Conservation (phyloP, 2,888 invertebrate genomes). For the Agonum fuliginosum region DNA sequence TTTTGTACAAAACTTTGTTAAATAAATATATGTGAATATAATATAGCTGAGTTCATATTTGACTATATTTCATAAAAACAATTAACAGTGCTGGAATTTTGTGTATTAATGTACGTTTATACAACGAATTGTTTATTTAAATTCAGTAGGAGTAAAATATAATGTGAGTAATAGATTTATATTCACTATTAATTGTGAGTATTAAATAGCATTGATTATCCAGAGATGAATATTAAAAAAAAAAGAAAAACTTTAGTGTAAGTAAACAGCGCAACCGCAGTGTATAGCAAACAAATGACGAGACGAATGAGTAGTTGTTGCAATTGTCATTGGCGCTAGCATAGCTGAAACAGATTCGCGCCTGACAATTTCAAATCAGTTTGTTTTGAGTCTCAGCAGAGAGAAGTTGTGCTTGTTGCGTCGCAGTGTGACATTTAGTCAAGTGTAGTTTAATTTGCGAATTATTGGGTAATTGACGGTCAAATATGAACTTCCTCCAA, state of each 20-base stretch:
- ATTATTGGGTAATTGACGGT: conserved; percentile 49
- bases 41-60: too few species aligned
- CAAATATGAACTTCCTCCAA: conserved; percentile 47
- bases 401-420: conserved; percentile 4
- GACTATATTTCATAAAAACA: too few species aligned
- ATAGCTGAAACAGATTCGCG: conserved; percentile 11
- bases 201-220: too few species aligned
- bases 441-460: conserved; percentile 40
- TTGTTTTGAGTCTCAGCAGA: conserved; percentile 46
- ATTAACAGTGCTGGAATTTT: too few species aligned
- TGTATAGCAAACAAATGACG: neutral
- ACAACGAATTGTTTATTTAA: too few species aligned
- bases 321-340: neutral
- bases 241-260: neutral
- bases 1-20: conserved; percentile 4
- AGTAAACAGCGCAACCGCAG: neutral
- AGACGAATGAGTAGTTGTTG: conserved; percentile 10
- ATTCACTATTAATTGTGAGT: too few species aligned
- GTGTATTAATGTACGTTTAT: too few species aligned
- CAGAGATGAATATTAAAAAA: too few species aligned
- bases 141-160: too few species aligned
- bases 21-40: neutral
- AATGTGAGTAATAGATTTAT: too few species aligned
- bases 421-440: conserved; percentile 37
- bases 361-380: conserved; percentile 48